These are phyloP conservation scores for Choreutis nemorana DNA, from an alignment of 2,888 invertebrate species.

Conservation along the genomic window DNA sequence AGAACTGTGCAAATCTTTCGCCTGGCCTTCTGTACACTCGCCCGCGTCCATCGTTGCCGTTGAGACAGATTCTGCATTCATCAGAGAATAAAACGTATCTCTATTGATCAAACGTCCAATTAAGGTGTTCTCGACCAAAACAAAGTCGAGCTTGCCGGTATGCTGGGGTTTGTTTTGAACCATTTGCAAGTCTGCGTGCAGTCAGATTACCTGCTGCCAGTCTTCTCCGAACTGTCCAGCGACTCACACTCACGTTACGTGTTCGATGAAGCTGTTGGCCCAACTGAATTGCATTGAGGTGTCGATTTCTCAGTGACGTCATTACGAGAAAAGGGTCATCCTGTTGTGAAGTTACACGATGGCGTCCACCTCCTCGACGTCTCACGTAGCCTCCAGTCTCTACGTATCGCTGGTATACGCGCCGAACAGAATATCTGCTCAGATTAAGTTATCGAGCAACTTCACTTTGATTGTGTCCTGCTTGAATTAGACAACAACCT, in stretches of 20 bases:
- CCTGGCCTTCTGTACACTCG: slow-evolving; percentile 7
- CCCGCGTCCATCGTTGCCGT: slow-evolving; percentile 6
- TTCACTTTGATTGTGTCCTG: neutral
- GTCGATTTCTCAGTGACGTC: neutral
- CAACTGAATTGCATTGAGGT: neutral
- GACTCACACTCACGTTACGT: neutral
- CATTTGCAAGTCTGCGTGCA: neutral
- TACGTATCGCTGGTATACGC: neutral
- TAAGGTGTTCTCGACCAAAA: slow-evolving; percentile 8
- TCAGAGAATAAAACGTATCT: slow-evolving; percentile 7
- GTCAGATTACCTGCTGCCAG: neutral
- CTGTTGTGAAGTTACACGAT: neutral
- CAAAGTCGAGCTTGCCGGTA: slow-evolving; percentile 5
- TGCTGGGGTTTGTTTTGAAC: neutral
- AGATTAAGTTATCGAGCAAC: neutral
- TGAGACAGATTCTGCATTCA: slow-evolving; percentile 5
- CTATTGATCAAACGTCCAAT: slow-evolving; percentile 7
- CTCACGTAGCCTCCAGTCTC: neutral
- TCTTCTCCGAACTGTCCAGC: neutral
- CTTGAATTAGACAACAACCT: neutral
- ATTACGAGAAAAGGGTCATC: neutral
- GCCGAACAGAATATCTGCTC: neutral
- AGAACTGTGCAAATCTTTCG: slow-evolving; percentile 6
- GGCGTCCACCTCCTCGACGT: neutral
- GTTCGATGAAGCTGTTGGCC: neutral